phyloP scores from a whole-genome alignment of 2,888 invertebrate genomes.

The Coelogynopora nodosa region DNA sequence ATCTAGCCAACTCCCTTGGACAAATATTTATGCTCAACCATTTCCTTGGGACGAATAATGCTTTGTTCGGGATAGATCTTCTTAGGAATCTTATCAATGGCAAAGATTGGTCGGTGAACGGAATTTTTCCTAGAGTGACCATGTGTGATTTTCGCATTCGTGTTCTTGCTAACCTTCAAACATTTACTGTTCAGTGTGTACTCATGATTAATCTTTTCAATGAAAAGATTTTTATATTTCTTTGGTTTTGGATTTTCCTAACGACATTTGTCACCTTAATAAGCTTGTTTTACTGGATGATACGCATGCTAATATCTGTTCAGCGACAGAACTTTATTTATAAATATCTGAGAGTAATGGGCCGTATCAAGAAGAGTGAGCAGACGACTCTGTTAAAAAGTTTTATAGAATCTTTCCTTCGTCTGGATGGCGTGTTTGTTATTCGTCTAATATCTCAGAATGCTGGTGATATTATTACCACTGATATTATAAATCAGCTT shows the following conservation, averaged over 20 bases:
- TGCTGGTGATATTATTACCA: slow-evolving; percentile 61
- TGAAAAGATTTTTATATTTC: slow-evolving; percentile 49
- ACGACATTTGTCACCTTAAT: slow-evolving; percentile 21
- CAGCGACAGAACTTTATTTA: background rate
- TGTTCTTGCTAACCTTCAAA: slow-evolving; percentile 53
- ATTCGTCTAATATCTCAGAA: slow-evolving; percentile 60
- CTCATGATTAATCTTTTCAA: slow-evolving; percentile 53
- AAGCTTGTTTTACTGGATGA: slow-evolving; percentile 40
- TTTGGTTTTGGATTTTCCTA: slow-evolving; percentile 48
- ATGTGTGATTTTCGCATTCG: slow-evolving; percentile 60
- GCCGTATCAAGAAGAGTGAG: background rate
- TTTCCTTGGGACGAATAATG: slow-evolving; percentile 61
- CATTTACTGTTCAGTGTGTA: slow-evolving; percentile 52
- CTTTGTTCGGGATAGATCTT: slow-evolving; percentile 62
- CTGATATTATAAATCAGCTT: slow-evolving; percentile 59
- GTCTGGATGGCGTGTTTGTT: slow-evolving; percentile 61
- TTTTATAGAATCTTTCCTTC: slow-evolving; percentile 59
- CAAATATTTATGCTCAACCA: slow-evolving; percentile 63
- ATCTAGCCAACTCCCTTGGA: slow-evolving; percentile 61
- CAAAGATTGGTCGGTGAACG: slow-evolving; percentile 55
- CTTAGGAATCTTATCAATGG: slow-evolving; percentile 61
- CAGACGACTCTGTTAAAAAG: slow-evolving; percentile 51
- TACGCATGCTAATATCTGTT: background rate
- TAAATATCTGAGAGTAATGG: background rate
- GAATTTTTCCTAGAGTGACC: slow-evolving; percentile 58